These are phyloP conservation scores for Hestina assimilis DNA, from an alignment of 1,140 invertebrate species.

Conservation along the genomic window DNA sequence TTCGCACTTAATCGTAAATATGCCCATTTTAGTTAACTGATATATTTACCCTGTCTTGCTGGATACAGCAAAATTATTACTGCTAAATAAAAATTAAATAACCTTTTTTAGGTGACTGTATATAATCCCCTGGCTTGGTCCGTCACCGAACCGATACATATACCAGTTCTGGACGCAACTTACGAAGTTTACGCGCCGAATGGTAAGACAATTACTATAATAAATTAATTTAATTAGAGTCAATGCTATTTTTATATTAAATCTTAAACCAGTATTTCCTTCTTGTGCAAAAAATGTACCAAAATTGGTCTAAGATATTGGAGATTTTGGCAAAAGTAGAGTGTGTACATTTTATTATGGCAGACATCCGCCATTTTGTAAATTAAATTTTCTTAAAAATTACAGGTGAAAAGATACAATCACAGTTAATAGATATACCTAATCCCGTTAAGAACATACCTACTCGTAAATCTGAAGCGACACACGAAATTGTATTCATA, in stretches of 20 bases:
- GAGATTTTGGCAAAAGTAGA: no score
- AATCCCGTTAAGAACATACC: constrained; percentile 79
- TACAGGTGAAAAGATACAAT: constrained; percentile 49
- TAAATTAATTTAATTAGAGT: no score
- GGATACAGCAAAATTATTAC: no score
- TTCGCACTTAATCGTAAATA: no score
- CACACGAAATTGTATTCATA: constrained; percentile 82
- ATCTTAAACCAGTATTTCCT: no score
- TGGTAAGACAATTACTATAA: constrained; percentile 3
- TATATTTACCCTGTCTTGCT: no score
- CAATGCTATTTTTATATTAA: no score
- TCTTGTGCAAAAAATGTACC: neutral
- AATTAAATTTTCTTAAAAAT: constrained; percentile 14
- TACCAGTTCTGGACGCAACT: constrained; percentile 82
- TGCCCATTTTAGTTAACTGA: no score
- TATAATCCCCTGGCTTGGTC: constrained; percentile 89
- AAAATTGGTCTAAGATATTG: no score
- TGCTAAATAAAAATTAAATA: no score
- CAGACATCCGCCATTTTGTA: no score
- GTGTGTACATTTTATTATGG: no score
- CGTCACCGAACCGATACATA: constrained; percentile 80
- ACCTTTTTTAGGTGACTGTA: constrained; percentile 80
- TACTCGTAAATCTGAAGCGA: constrained; percentile 80
- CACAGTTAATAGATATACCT: constrained; percentile 82
- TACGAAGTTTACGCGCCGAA: constrained; percentile 16